A percentile compares a stretch with the other conserved stretches of the same genome.
Evolutionary conservation across 2,113 vertebrate genomes (phyloP).

Genomic region (Oreochromis niloticus): DNA sequence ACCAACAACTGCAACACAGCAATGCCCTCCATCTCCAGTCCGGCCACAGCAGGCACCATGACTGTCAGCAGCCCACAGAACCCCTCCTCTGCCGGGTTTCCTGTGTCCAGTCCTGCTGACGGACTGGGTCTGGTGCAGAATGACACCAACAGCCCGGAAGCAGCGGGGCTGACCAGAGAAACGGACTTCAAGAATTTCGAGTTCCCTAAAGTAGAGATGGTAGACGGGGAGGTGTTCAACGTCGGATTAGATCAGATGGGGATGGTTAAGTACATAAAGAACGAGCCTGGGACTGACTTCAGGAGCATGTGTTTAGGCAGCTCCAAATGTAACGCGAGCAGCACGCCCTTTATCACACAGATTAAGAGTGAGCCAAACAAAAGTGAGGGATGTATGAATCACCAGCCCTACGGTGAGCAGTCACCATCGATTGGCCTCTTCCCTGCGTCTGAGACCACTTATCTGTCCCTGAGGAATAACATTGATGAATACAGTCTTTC

Average conservation of each 20-base stretch:
- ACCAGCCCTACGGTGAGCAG: constrained; percentile 80
- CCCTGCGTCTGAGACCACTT: constrained; percentile 89
- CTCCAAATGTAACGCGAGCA: constrained; percentile 74
- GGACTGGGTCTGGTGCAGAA: constrained; percentile 81
- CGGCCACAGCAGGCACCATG: constrained; percentile 76
- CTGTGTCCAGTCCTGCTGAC: constrained; percentile 83
- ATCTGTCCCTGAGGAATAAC: constrained; percentile 96
- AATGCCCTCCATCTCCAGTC: constrained; percentile 86
- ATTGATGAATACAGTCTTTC: constrained; percentile 97
- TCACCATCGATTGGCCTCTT: constrained; percentile 84
- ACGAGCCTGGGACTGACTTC: constrained; percentile 87
- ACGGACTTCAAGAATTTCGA: constrained; percentile 80
- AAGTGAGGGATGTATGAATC: constrained; percentile 86
- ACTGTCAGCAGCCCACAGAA: constrained; percentile 71
- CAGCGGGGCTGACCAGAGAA: constrained; percentile 66
- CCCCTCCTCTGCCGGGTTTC: constrained; percentile 76
- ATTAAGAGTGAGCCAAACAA: constrained; percentile 90
- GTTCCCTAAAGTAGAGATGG: constrained; percentile 91
- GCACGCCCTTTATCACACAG: constrained; percentile 82
- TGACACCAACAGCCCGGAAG: constrained; percentile 80
- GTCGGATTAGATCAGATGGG: constrained; percentile 81
- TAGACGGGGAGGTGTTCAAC: constrained; percentile 82
- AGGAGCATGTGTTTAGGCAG: constrained; percentile 86
- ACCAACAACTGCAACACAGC: constrained; percentile 69
- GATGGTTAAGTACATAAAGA: constrained; percentile 93